These are phyloP conservation scores for Acleris sparsana DNA, from an alignment of 2,888 invertebrate genomes.

Conservation along the genomic window DNA sequence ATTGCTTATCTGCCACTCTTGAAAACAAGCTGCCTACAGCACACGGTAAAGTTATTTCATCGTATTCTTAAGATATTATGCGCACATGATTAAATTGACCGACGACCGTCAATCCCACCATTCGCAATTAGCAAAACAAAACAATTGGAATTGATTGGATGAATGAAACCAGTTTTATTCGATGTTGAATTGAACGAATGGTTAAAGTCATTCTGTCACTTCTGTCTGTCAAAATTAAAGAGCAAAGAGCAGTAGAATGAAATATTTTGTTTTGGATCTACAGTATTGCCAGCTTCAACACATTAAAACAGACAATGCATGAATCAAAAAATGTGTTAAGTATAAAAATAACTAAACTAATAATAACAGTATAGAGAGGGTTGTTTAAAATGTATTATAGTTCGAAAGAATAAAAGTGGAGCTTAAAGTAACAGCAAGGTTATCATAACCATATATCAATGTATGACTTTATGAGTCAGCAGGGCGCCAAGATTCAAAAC, in stretches of 20 bases:
- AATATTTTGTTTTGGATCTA: background rate
- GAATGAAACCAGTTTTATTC: slow-evolving; percentile 13
- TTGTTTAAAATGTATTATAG: too few species aligned
- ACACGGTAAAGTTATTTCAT: slow-evolving; percentile 26
- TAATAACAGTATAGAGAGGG: too few species aligned
- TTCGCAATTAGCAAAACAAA: slow-evolving; percentile 21
- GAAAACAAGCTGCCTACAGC: slow-evolving; percentile 23
- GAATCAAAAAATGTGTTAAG: too few species aligned
- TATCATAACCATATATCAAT: too few species aligned
- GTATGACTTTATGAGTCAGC: too few species aligned
- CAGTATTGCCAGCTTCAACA: background rate
- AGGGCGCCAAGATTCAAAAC: background rate
- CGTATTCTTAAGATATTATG: slow-evolving; percentile 16
- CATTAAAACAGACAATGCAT: background rate
- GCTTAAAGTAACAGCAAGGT: too few species aligned
- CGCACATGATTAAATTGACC: slow-evolving; percentile 15
- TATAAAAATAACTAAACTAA: too few species aligned
- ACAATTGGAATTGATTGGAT: slow-evolving; percentile 13
- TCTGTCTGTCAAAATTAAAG: background rate
- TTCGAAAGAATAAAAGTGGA: too few species aligned
- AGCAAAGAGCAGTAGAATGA: too few species aligned
- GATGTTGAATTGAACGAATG: slow-evolving; percentile 1
- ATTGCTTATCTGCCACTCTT: slow-evolving; percentile 44
- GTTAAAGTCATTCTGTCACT: background rate
- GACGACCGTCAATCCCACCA: slow-evolving; percentile 3